A percentile compares a stretch with the other conserved stretches of the same genome.
phyloP scores from a whole-genome alignment of 1,140 invertebrate genomes.

The Lordiphosa collinella region DNA sequence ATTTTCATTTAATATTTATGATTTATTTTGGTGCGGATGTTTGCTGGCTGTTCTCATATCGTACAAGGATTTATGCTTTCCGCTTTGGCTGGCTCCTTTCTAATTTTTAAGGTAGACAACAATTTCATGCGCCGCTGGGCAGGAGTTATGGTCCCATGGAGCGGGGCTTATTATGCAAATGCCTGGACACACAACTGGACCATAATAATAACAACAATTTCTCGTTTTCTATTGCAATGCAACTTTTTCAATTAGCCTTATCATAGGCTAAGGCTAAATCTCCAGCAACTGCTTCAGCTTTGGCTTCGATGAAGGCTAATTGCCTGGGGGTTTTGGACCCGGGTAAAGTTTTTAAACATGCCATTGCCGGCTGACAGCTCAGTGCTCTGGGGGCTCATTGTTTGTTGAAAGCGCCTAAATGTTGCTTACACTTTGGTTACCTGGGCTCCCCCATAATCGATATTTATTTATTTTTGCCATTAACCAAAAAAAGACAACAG shows the following conservation, averaged over 20 bases:
- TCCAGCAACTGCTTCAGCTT: conserved; percentile 13
- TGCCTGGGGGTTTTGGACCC: conserved; percentile 35
- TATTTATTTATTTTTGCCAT: conserved; percentile 65
- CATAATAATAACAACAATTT: conserved; percentile 47
- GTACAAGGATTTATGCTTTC: conserved; percentile 72
- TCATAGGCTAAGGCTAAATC: conserved; percentile 18
- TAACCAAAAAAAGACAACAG: conserved; percentile 42
- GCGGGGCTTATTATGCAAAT: conserved; percentile 70
- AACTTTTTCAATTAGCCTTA: conserved; percentile 73
- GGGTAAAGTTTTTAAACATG: conserved; percentile 57
- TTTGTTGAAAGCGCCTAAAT: conserved; percentile 40
- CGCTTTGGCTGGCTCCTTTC: conserved; percentile 50
- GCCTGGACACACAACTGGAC: conserved; percentile 25
- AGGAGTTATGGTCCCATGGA: conserved; percentile 25
- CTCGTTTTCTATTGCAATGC: conserved; percentile 44
- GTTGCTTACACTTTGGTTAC: conserved; percentile 29
- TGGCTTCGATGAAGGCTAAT: conserved; percentile 27
- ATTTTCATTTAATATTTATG: conserved; percentile 78
- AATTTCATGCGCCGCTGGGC: conserved; percentile 68
- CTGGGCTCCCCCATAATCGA: conserved; percentile 48
- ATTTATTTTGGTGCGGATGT: conserved; percentile 76
- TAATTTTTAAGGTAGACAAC: conserved; percentile 60
- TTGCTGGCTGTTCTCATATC: conserved; percentile 72
- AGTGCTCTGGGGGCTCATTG: conserved; percentile 44
- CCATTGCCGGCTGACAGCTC: conserved; percentile 45